Base-by-base conservation (phyloP, 37 sponge, comb jelly and placozoan species). In the Hexactinellida sp. region DNA sequence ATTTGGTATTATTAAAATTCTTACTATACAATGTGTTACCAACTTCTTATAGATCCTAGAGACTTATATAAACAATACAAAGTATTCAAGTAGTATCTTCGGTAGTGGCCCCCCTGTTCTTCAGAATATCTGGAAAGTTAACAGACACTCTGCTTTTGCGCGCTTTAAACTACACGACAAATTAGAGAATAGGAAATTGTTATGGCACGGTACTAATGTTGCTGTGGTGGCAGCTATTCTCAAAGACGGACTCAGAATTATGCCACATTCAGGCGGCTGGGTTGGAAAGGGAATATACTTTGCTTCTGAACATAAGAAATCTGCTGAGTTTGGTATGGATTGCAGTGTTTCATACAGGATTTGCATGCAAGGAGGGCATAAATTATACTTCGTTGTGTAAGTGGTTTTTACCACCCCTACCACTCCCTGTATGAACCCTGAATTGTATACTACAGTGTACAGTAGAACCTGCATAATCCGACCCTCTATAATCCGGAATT, bases 151-250 rank as follows among this genome's bases (percentile, higher is more conserved):
- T 32, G 76, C 21, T 10, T 63, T 28, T 5, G 87, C 88, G 9
- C 82, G 92, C 25, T 93, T 90, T 84, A 55, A 52, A 3, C 71
- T 55, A 35, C 93, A 95, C 54, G 87, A 86, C 30, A 84, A 36
- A 0, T 19, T 91, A 0, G 82, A 55, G 35, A 91, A 91, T 41
- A 90, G 93, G 9, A 86, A 85, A 32, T 88, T 95, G 38, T 87
- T 95, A 13, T 95, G 96, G 96, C 96, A 95, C 82, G 96, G 96
- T 24, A 93, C 96, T 34, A 95, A 95, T 83, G 92, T 95, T 0
- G 96, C 96, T 25, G 96, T 93, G 76, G 96, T 95, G 36, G 96
- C 96, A 0, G 96, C 96, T 82, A 95, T 93, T 37, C 54, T 93
- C 84, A 91, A 92, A 87, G 87, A 85, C 25, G 93, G 96, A 0